phyloP scores from a whole-genome alignment of 37 sponge, comb jelly and placozoan genomes.

The Eunapius fragilis region DNA sequence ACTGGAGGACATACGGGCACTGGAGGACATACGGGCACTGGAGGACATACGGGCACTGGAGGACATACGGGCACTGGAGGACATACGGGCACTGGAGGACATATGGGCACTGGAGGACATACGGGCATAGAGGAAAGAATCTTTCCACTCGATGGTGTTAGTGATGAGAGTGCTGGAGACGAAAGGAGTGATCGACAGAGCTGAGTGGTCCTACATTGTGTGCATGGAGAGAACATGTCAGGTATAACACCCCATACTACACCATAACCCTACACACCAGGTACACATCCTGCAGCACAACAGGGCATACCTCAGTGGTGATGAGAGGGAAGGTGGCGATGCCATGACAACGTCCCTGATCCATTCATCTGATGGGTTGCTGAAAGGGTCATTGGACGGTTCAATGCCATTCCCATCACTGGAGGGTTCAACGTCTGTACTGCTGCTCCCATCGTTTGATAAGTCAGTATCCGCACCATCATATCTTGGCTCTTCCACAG shows the following conservation, averaged over 20 bases:
- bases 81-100: too few relatives aligned
- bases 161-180: background rate
- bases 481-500: too few relatives aligned
- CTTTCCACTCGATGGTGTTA: too few relatives aligned
- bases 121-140: too few relatives aligned
- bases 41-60: too few relatives aligned
- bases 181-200: constrained; percentile 23
- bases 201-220: constrained; percentile 16
- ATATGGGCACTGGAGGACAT: too few relatives aligned
- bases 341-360: constrained; percentile 2
- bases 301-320: constrained; percentile 34
- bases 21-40: too few relatives aligned
- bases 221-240: background rate
- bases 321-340: constrained; percentile 8
- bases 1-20: too few relatives aligned
- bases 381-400: constrained; percentile 36
- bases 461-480: too few relatives aligned
- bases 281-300: background rate
- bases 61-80: too few relatives aligned
- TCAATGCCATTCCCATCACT: constrained; percentile 1
- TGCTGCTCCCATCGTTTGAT: background rate
- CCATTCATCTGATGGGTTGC: constrained; percentile 56
- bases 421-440: background rate
- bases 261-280: background rate
- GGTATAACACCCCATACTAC: background rate